Conservation (phyloP, 2,797 vertebrate genomes). For the Notolepis coatsorum region DNA sequence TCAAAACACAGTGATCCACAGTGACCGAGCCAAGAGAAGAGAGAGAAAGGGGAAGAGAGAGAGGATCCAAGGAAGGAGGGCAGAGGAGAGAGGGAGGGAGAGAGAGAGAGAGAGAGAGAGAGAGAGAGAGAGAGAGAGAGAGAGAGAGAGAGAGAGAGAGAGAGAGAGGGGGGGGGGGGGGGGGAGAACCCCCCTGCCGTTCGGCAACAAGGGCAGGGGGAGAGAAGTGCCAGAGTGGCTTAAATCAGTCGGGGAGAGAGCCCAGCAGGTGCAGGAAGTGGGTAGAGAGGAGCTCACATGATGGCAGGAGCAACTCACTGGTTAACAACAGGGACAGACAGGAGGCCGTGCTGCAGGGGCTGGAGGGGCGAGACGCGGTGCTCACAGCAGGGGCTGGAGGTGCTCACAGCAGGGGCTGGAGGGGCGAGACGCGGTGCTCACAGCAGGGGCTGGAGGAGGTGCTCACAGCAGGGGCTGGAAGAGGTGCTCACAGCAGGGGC, state of each 20-base stretch:
- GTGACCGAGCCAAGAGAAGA: too few relatives aligned
- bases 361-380: too few relatives aligned
- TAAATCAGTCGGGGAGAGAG: conserved; percentile 63
- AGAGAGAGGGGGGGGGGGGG: conserved; percentile 10
- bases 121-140: conserved; percentile 7
- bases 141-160: background rate
- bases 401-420: too few relatives aligned
- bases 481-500: too few relatives aligned
- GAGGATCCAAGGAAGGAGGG: background rate
- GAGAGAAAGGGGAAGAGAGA: background rate
- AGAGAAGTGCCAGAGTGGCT: conserved; percentile 66
- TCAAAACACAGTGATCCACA: too few relatives aligned
- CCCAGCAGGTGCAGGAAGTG: conserved; percentile 66
- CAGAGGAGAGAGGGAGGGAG: background rate
- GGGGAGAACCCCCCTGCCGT: conserved; percentile 43
- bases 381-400: too few relatives aligned
- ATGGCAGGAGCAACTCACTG: conserved; percentile 37
- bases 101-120: background rate
- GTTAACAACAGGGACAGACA: conserved; percentile 15
- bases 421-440: too few relatives aligned
- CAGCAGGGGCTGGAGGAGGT: too few relatives aligned
- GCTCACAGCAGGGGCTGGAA: too few relatives aligned
- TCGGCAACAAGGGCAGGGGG: conserved; percentile 55
- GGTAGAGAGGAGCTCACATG: conserved; percentile 61
- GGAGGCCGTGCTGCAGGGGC: conserved; percentile 10